These are phyloP conservation scores for Hystrix cristata DNA, from an alignment of 2,113 vertebrate species.

Conservation along the genomic window DNA sequence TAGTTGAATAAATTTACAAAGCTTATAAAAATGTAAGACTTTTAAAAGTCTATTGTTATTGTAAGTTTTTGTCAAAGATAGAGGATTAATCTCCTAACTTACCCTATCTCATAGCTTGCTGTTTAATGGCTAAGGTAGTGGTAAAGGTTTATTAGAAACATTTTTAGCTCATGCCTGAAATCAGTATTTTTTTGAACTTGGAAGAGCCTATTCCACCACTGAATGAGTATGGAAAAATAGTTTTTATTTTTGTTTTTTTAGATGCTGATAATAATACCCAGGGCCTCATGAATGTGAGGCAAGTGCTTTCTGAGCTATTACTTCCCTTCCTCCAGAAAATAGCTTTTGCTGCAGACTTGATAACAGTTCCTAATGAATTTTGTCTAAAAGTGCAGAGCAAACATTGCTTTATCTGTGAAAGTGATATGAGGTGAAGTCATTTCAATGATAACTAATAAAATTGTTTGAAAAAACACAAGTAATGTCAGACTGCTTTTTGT, in stretches of 20 bases:
- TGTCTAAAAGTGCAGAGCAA: neutral
- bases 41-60: neutral
- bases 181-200: constrained; percentile 27
- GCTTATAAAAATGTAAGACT: neutral
- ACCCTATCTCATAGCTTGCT: neutral
- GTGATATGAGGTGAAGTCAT: neutral
- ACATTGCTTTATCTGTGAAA: constrained; percentile 11
- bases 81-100: neutral
- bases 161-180: neutral
- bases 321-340: neutral
- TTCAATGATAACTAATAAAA: neutral
- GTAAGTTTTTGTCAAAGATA: constrained; percentile 26
- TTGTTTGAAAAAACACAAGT: constrained; percentile 6
- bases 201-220: neutral
- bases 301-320: neutral
- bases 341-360: neutral
- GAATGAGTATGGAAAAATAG: neutral
- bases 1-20: constrained; percentile 40
- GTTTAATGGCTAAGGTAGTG: neutral
- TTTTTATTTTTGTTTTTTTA: neutral
- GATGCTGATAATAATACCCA: neutral
- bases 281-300: neutral
- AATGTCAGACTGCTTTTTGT: constrained; percentile 18
- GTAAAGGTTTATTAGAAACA: constrained; percentile 23
- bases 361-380: constrained; percentile 1